phyloP scores from a whole-genome alignment of 2,113 vertebrate species.

The Sceloporus tristichus region DNA sequence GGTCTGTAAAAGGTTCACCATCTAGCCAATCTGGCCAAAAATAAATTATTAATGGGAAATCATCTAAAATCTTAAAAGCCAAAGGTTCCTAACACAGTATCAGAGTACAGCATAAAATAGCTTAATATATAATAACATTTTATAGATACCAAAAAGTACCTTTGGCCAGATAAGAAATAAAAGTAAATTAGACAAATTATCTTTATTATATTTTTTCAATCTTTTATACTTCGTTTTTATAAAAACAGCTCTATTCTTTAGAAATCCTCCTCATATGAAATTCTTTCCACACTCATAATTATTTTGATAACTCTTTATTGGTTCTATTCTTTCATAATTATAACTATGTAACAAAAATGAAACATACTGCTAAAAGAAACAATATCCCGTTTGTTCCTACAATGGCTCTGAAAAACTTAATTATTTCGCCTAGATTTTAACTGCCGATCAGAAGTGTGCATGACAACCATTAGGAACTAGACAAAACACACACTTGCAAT shows the following conservation, averaged over 20 bases:
- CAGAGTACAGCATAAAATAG: neutral
- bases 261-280: neutral
- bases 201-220: neutral
- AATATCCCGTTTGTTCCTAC: slow-evolving; percentile 11
- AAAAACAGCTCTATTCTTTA: slow-evolving; percentile 9
- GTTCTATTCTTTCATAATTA: neutral
- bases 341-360: slow-evolving; percentile 22
- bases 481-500: neutral
- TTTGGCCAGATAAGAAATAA: neutral
- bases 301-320: slow-evolving; percentile 23
- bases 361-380: slow-evolving; percentile 9
- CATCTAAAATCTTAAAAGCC: too few relatives aligned
- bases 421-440: slow-evolving; percentile 9
- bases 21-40: too few relatives aligned
- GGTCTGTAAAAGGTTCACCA: too few relatives aligned
- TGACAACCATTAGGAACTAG: too few relatives aligned
- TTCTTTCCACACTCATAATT: neutral
- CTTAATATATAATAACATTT: neutral
- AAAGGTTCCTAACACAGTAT: too few relatives aligned
- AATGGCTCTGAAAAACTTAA: neutral
- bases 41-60: too few relatives aligned
- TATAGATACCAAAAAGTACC: neutral
- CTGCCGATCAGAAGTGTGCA: neutral
- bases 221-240: neutral
- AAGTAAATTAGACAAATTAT: neutral